Percentiles rank a stretch among this genome's conserved stretches.
These are phyloP conservation scores for Protobothrops mucrosquamatus DNA, from an alignment of 2,113 vertebrate species.

Conservation along the genomic window DNA sequence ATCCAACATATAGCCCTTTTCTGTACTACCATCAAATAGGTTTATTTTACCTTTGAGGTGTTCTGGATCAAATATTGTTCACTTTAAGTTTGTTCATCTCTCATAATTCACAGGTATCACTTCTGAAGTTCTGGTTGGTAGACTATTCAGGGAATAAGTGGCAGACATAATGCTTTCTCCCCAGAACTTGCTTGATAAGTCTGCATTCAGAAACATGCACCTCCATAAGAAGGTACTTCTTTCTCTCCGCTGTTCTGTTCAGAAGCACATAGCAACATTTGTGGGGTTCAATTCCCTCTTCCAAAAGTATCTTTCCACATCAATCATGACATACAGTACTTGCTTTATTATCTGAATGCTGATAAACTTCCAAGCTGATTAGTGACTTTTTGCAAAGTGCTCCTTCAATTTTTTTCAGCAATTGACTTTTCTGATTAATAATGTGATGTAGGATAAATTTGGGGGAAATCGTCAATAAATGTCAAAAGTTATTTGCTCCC, in stretches of 20 bases:
- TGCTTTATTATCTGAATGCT: background rate
- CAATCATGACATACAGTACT: background rate
- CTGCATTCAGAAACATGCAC: background rate
- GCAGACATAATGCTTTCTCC: background rate
- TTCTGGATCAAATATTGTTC: background rate
- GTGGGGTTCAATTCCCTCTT: background rate
- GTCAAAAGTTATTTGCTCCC: background rate
- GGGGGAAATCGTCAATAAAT: background rate
- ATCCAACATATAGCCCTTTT: background rate
- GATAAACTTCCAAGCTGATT: background rate
- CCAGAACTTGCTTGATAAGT: background rate
- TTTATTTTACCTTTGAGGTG: background rate
- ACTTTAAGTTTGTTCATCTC: background rate
- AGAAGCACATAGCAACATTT: background rate
- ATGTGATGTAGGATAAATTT: background rate
- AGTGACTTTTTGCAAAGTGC: background rate
- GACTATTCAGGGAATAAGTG: background rate
- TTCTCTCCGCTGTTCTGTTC: background rate
- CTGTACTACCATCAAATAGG: background rate
- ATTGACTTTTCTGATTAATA: background rate
- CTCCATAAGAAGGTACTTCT: background rate
- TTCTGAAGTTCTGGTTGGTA: background rate
- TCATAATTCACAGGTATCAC: background rate
- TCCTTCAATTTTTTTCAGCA: background rate
- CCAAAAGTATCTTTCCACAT: background rate